Base-by-base conservation (phyloP, 2,888 invertebrate genomes). In the Teleiodes luculella region DNA sequence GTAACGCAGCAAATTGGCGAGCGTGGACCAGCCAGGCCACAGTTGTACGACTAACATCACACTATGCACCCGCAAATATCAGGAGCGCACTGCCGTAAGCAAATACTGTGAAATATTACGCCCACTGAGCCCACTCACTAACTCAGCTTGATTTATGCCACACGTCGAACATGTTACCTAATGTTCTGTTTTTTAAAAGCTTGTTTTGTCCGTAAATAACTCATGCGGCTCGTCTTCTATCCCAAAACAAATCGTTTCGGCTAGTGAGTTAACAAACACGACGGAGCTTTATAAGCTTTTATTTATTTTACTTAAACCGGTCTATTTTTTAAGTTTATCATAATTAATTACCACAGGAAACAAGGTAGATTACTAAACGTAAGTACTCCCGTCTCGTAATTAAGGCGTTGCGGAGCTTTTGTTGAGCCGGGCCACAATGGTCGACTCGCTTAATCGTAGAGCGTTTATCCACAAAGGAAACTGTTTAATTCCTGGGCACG, bases 401-500 rank as follows among this genome's bases (percentile, higher is more conserved):
- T n/a, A 49, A 20, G 36, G 37, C 46, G 33, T 5, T 36, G 62
- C 62, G 63, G 70, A 70, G 70, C 70, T 67, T 69, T 72, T 67
- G 68, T 71, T 24, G 72, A 67, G 68, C 66, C 67, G 67, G 68
- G 68, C 71, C 72, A 79, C 78, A 81, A 81, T 79, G 64, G 62
- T 59, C 65, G 70, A 74, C 71, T 77, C 73, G 65, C 67, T 72
- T 72, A 78, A 83, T 82, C 78, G 75, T 71, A 60, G 59, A 70
- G 72, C 76, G 74, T 78, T 82, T 72, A 76, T 70, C 66, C 77
- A 85, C 86, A 84, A 87, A 85, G 80, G 84, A 74, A 79, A 76
- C 80, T 83, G 76, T 78, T 87, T 85, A 80, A 86, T 88, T 83
- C 84, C 74, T 64, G 68, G 74, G 81, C 88, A 87, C 86, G 88